Base-by-base conservation (phyloP, 2,113 vertebrate genomes). In the Herpetotheres cachinnans region DNA sequence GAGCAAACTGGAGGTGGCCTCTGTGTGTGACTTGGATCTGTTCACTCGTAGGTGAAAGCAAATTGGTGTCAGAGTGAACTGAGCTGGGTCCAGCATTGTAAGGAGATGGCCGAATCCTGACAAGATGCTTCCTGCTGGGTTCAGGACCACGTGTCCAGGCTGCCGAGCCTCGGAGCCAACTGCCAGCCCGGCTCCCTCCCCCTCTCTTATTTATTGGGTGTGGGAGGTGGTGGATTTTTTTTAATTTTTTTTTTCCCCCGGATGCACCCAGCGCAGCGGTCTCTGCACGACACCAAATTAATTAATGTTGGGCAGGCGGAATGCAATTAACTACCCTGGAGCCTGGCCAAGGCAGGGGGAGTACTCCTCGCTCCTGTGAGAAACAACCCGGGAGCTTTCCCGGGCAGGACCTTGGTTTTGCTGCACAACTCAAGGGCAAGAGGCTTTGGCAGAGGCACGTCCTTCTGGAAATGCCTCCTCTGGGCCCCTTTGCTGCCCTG, bases 261-360 rank as follows among this genome's bases (percentile, higher is more conserved):
- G 87, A 90, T 95, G 89, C 82, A 62, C 81, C 93, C 91, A 89
- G 90, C 15, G 0, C 92, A 83, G 93, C 7, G 6, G 78, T 47
- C 93, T 95, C 95, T 79, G 86, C 97, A 96, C 7, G 82, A 96
- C 94, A 91, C 86, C 86, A 90, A 84, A 95, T 96, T 95, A 97
- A 97, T 97, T 95, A 97, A 95, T 10, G 78, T 36, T 80, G 89
- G 91, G 96, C 93, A 91, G 86, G 95, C 54, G 0, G 96, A 96
- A 96, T 88, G 95, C 94, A 95, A 97, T 97, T 97, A 97, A 91
- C 84, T 58, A 14, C 42, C 71, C 94, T 97, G 97, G 95, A 96
- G 32, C 38, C 18, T 2, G 10, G 97, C 97, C 97, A 96, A 95
- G 73, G 55, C 29, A 67, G 65, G 73, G 89, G 94, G 61, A 95